Percentiles rank a stretch among this genome's conserved stretches.
phyloP scores from a whole-genome alignment of 1,140 invertebrate species.

The Scaptomyza hsui region DNA sequence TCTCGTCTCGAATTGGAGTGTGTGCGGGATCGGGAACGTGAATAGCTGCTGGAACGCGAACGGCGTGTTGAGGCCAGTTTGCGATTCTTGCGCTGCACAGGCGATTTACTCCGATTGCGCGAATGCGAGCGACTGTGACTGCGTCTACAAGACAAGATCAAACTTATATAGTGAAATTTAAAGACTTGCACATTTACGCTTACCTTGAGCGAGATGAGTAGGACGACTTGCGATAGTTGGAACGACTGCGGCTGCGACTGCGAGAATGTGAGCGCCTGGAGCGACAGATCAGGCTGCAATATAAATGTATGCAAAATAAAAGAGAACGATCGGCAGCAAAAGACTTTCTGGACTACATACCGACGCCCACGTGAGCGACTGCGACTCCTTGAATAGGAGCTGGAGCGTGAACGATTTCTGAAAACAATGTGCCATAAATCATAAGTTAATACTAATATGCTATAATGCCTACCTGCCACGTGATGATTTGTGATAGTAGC shows the following conservation, averaged over 20 bases:
- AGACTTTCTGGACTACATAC: constrained; percentile 39
- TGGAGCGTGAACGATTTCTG: constrained; percentile 82
- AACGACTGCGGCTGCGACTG: constrained; percentile 67
- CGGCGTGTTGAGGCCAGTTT: constrained; percentile 79
- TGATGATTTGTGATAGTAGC: constrained; percentile 63
- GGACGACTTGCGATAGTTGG: constrained; percentile 75
- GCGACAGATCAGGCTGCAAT: constrained; percentile 63
- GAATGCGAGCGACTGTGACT: constrained; percentile 66
- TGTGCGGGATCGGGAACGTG: constrained; percentile 79
- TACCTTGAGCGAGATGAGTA: constrained; percentile 75
- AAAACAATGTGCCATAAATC: neutral
- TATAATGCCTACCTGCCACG: constrained; percentile 50
- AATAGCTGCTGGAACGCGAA: constrained; percentile 77
- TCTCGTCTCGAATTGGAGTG: constrained; percentile 70
- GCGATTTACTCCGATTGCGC: constrained; percentile 64
- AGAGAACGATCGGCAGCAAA: neutral
- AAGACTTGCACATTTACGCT: neutral
- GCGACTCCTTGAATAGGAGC: constrained; percentile 81
- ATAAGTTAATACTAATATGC: neutral
- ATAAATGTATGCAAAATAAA: constrained; percentile 22
- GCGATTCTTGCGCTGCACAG: constrained; percentile 61
- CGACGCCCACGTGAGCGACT: constrained; percentile 83
- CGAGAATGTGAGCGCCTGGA: constrained; percentile 69
- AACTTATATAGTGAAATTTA: neutral
- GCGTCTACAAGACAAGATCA: constrained; percentile 21